phyloP scores from a whole-genome alignment of 2,113 vertebrate genomes.

The Anhinga anhinga region DNA sequence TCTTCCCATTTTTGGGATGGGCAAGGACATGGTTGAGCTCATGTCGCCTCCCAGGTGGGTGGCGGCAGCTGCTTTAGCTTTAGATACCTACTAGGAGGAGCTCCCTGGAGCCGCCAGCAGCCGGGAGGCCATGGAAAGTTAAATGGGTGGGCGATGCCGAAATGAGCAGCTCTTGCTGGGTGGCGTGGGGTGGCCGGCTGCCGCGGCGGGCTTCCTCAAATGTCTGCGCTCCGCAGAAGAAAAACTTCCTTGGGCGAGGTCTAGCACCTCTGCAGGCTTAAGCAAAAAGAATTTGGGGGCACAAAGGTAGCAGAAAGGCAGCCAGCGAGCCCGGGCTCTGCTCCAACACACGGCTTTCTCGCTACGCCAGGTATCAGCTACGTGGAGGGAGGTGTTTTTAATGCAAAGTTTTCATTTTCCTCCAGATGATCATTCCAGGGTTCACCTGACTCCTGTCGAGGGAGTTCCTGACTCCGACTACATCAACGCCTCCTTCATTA shows the following conservation, averaged over 20 bases:
- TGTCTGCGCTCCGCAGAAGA: background rate
- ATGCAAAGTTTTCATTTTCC: background rate
- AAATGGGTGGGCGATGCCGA: background rate
- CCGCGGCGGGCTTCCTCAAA: rapidly evolving
- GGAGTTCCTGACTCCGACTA: slow-evolving; percentile 98
- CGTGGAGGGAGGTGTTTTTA: background rate
- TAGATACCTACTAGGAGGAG: background rate
- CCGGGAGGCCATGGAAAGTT: background rate
- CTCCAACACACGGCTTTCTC: background rate
- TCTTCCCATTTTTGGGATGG: background rate
- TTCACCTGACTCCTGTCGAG: slow-evolving; percentile 92
- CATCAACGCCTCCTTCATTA: slow-evolving; percentile 97
- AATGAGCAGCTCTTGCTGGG: background rate
- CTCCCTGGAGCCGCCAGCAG: background rate
- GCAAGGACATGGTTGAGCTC: background rate
- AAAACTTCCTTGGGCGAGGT: background rate
- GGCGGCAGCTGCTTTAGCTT: background rate
- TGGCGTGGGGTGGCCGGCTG: background rate
- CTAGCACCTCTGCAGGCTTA: background rate
- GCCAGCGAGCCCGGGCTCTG: rapidly evolving
- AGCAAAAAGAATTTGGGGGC: background rate
- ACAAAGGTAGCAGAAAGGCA: background rate
- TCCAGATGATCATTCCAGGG: slow-evolving; percentile 95
- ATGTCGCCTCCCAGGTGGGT: background rate
- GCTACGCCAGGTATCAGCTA: rapidly evolving